Percentiles rank a stretch among this genome's conserved stretches.
Evolutionary conservation across 30 jellyfish, hydroid and myxozoan genomes (phyloP).

Genomic region (Hydractinia echinata): DNA sequence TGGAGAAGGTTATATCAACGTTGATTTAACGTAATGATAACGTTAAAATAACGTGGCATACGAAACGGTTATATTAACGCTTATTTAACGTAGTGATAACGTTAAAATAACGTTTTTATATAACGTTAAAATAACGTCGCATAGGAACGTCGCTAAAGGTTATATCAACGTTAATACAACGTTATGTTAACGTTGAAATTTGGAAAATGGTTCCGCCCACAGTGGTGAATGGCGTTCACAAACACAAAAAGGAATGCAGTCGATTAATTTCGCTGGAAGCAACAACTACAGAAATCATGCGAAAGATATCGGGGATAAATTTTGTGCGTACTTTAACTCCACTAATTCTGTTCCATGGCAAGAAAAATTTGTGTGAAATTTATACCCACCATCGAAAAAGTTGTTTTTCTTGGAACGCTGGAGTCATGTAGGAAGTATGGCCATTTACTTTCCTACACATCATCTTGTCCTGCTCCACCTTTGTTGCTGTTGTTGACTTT

Average conservation of each 20-base stretch:
- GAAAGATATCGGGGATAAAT: constrained; percentile 6
- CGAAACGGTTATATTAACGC: too few relatives aligned
- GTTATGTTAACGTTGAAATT: too few relatives aligned
- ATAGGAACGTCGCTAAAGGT: too few relatives aligned
- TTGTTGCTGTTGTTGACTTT: constrained; percentile 27
- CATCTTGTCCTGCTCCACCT: constrained; percentile 45
- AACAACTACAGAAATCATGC: constrained; percentile 16
- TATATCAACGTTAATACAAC: too few relatives aligned
- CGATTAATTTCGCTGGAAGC: constrained; percentile 29
- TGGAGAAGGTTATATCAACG: too few relatives aligned
- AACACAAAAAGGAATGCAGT: constrained; percentile 3
- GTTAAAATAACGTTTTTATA: too few relatives aligned
- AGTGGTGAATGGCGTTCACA: constrained; percentile 38
- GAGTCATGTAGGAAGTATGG: constrained; percentile 42
- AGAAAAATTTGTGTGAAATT: constrained; percentile 13
- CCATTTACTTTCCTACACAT: constrained; percentile 39
- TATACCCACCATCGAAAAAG: constrained; percentile 31
- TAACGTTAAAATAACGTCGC: too few relatives aligned
- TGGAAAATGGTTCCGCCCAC: too few relatives aligned
- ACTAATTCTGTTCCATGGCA: constrained; percentile 18
- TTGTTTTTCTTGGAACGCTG: constrained; percentile 17
- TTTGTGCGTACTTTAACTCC: constrained; percentile 19
- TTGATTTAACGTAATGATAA: too few relatives aligned
- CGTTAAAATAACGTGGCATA: too few relatives aligned
- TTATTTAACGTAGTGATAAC: too few relatives aligned